A percentile compares a stretch with the other conserved stretches of the same genome.
Conservation (phyloP, 2,113 vertebrate species). For the Rousettus leschenaultii region DNA sequence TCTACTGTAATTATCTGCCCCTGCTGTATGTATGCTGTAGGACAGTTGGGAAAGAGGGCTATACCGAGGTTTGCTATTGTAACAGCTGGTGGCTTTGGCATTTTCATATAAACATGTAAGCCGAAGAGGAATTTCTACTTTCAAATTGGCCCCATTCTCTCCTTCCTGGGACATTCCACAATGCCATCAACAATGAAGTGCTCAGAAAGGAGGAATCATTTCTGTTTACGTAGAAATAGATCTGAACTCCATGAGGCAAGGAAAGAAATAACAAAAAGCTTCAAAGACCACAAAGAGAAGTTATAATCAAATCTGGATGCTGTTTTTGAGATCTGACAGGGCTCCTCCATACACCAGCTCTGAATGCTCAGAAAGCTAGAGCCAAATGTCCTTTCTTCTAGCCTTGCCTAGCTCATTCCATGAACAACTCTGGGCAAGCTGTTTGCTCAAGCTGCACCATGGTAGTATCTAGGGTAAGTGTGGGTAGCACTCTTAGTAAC, state of each 20-base stretch:
- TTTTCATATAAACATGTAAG: conserved; percentile 47
- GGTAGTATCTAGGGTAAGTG: neutral
- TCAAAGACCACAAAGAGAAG: conserved; percentile 54
- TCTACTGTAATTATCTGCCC: neutral
- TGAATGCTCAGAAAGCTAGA: neutral
- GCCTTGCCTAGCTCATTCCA: neutral
- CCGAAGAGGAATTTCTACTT: conserved; percentile 20
- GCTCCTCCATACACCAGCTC: neutral
- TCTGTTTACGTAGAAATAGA: conserved; percentile 61
- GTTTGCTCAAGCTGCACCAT: neutral
- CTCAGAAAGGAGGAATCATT: conserved; percentile 43
- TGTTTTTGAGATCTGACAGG: neutral
- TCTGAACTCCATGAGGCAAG: conserved; percentile 15
- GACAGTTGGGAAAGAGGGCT: neutral
- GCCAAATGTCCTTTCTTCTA: neutral
- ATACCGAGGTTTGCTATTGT: neutral
- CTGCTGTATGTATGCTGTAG: neutral
- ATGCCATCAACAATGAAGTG: conserved; percentile 54
- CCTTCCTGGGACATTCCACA: conserved; percentile 51
- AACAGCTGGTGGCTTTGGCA: conserved; percentile 43
- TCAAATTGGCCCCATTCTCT: conserved; percentile 23
- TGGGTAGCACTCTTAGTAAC: neutral
- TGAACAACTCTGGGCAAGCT: neutral
- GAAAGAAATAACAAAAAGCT: conserved; percentile 44
- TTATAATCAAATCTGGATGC: conserved; percentile 52